Evolutionary conservation across 2,113 vertebrate species (phyloP), one percentile per base, ranked within the genome.

Genomic region (Melanocharis versteri): DNA sequence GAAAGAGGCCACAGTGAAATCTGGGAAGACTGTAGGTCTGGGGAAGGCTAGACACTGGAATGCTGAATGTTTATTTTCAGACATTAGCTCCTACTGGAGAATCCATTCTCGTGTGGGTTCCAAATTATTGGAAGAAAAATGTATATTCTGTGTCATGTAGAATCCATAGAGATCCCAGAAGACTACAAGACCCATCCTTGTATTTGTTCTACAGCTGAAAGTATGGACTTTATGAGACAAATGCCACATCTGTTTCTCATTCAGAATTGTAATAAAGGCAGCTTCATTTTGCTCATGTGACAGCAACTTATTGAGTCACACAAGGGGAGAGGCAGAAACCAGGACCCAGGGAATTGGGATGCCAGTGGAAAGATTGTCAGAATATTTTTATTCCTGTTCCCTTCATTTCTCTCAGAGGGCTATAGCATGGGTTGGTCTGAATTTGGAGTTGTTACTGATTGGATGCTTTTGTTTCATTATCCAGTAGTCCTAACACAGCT

Each of bases 261-360:
- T 79, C 24, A 66, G 18, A 83, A 78, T 40, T 21, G 9, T 50
- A 37, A 50, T 50, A 50, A 90, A 83, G 26, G 19, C 2, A 6
- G 18, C 28, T 86, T 94, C 15, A 23, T 57, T 75, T 82, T 65
- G 6, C 14, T 83, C 14, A 37, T 9, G 5, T 30, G n/a, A 22
- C 24, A n/a, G 23, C 35, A 13, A n/a, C 11, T 15, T 31, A 30
- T 0, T 35, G 54, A 50, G 45, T 65, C 42, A 53, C 3, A 6
- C 31, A 57, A 30, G 6, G 9, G 22, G 4, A 79, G n/a, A 42
- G 23, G 15, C 18, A 78, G 60, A 66, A 21, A 65, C 7, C 19
- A 70, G 27, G 21, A 73, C 5, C 12, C 28, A 48, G 14, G 18
- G 27, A 65, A 31, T 0, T 17, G 15, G 7, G 30, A 56, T 0